These are phyloP conservation scores for Dasypus novemcinctus DNA, from an alignment of 2,113 vertebrate species.

Conservation along the genomic window DNA sequence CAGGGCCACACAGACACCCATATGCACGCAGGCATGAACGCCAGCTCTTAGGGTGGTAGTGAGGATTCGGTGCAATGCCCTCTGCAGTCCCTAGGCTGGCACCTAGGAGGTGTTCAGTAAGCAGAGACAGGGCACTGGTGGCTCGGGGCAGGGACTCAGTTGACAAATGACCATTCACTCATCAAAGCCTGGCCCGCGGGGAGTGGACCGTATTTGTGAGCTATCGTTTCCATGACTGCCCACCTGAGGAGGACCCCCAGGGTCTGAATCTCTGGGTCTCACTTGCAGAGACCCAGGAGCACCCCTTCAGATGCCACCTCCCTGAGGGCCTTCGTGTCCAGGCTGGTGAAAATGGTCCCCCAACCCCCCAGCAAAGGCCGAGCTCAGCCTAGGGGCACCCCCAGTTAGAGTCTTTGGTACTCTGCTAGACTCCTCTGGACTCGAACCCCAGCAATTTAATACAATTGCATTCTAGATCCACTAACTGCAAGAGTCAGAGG, in stretches of 20 bases:
- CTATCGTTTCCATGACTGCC: background rate
- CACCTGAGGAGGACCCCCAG: background rate
- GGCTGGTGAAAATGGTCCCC: background rate
- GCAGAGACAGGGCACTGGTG: background rate
- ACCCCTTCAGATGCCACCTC: background rate
- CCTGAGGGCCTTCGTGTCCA: background rate
- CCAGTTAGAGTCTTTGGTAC: background rate
- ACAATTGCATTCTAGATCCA: background rate
- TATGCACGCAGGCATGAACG: background rate
- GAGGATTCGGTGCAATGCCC: background rate
- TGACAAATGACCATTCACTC: background rate
- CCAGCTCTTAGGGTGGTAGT: background rate
- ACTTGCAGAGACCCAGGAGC: background rate
- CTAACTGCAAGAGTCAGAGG: background rate
- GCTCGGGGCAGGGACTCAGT: background rate
- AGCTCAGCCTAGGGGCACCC: background rate
- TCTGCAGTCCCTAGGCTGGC: background rate
- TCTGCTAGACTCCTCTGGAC: background rate
- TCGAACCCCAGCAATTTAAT: background rate
- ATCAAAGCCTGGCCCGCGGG: background rate
- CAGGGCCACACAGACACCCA: background rate
- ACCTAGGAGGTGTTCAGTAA: background rate
- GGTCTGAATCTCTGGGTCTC: background rate
- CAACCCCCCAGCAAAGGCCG: rapidly evolving
- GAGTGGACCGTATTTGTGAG: background rate